These are phyloP conservation scores for Sylvicola cinctus DNA, from an alignment of 2,888 invertebrate genomes.

Conservation along the genomic window DNA sequence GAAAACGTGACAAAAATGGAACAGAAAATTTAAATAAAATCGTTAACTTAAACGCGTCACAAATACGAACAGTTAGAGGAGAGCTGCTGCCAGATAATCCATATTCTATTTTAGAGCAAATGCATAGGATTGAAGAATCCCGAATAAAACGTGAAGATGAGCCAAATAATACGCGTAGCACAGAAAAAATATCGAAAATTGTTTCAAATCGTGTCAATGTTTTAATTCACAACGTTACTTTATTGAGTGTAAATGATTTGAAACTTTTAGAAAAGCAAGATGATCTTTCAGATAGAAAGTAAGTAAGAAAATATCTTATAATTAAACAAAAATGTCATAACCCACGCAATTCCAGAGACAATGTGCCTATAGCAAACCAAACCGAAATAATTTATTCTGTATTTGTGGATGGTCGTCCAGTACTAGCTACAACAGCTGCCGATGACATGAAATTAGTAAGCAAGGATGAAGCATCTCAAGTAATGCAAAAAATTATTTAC, in stretches of 20 bases:
- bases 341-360: conserved; percentile 20
- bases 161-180: no score
- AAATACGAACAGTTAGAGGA: not conserved
- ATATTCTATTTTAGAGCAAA: no score
- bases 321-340: no score
- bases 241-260: conserved; percentile 25
- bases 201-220: conserved; percentile 28
- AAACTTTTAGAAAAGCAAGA: conserved; percentile 7
- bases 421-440: conserved; percentile 60
- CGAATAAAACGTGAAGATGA: no score
- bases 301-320: no score
- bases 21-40: not conserved
- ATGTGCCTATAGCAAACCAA: conserved; percentile 24
- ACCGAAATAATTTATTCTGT: conserved; percentile 60
- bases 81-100: conserved; percentile 7
- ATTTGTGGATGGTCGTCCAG: conserved; percentile 55
- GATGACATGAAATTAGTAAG: conserved; percentile 65
- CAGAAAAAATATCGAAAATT: conserved; percentile 27
- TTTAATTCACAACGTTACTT: conserved; percentile 44
- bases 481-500: conserved; percentile 53
- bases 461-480: conserved; percentile 51
- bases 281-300: conserved; percentile 19
- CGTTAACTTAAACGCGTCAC: not conserved
- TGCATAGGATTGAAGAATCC: no score
- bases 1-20: not conserved